phyloP scores from a whole-genome alignment of 2,113 vertebrate genomes.

The Scytalopus superciliaris region DNA sequence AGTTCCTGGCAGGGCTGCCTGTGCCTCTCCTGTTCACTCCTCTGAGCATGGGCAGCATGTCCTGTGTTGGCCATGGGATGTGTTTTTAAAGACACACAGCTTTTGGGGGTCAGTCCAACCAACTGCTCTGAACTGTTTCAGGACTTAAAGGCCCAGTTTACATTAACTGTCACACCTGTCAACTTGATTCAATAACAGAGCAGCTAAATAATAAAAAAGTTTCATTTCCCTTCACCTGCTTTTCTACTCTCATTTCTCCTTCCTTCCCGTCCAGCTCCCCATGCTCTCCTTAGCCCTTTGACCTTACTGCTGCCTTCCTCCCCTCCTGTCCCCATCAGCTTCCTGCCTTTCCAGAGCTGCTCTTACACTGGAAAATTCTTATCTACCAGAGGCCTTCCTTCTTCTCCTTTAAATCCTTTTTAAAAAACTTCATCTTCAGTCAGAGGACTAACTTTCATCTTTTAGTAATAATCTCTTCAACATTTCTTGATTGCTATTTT shows the following conservation, averaged over 20 bases:
- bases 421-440: not conserved
- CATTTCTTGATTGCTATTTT: not conserved
- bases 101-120: not conserved
- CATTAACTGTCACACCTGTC: not conserved
- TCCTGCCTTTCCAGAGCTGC: not conserved
- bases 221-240: conserved; percentile 46
- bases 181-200: not conserved
- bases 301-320: not conserved
- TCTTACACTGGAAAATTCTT: not conserved
- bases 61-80: not conserved
- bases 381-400: not conserved
- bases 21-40: not conserved
- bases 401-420: conserved; percentile 8
- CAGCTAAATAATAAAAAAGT: conserved; percentile 34
- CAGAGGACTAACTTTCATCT: not conserved
- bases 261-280: not conserved
- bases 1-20: not conserved
- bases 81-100: not conserved
- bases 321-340: not conserved
- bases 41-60: rapidly evolving
- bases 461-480: conserved; percentile 13
- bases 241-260: conserved; percentile 18
- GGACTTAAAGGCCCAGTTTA: not conserved
- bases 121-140: not conserved
- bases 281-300: not conserved